phyloP scores from a whole-genome alignment of 1,140 invertebrate genomes.

The Oryzaephilus surinamensis region DNA sequence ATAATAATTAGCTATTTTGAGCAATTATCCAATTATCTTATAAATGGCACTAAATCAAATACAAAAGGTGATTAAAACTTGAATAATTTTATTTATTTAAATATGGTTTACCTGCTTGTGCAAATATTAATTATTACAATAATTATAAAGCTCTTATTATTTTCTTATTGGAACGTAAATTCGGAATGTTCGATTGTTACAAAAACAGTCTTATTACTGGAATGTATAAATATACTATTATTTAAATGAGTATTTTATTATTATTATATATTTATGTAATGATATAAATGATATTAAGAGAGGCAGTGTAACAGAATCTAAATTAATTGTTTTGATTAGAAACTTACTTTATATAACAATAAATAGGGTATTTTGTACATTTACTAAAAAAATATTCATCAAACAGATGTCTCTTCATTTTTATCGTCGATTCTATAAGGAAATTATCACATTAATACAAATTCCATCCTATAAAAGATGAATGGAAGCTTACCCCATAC shows the following conservation, averaged over 20 bases:
- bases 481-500: no score
- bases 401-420: slow-evolving; percentile 48
- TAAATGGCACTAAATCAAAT: slow-evolving; percentile 7
- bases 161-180: slow-evolving; percentile 15
- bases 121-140: slow-evolving; percentile 2
- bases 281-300: no score
- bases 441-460: slow-evolving; percentile 7
- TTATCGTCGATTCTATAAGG: slow-evolving; percentile 46
- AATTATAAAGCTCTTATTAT: slow-evolving; percentile 4
- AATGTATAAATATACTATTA: slow-evolving; percentile 9
- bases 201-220: slow-evolving; percentile 14
- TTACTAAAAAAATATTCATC: slow-evolving; percentile 15
- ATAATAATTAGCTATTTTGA: not conserved
- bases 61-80: slow-evolving; percentile 7
- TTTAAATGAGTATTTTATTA: not conserved
- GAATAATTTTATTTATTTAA: slow-evolving; percentile 5
- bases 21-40: not conserved
- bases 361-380: slow-evolving; percentile 17
- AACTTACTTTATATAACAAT: slow-evolving; percentile 9
- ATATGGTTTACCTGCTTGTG: slow-evolving; percentile 4
- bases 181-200: slow-evolving; percentile 18
- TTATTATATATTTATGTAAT: no score
- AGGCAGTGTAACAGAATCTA: not conserved
- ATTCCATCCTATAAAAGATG: slow-evolving; percentile 12
- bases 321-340: not conserved